Conservation (phyloP, 2,888 invertebrate genomes). For the Abrostola triplasia region DNA sequence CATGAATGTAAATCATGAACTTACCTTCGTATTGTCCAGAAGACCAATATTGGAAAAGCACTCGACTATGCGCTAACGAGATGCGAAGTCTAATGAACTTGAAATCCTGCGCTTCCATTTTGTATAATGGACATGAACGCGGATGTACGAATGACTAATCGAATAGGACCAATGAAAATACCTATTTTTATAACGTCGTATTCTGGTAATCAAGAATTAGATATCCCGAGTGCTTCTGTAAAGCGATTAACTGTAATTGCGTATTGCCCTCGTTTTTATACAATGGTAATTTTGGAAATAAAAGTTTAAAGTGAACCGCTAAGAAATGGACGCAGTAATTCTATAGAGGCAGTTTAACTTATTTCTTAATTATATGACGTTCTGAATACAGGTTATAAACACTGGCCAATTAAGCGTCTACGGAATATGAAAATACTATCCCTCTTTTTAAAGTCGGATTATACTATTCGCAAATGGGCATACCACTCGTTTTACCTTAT, state of each 20-base stretch:
- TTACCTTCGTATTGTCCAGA: conserved; percentile 68
- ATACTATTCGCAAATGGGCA: too few relatives aligned
- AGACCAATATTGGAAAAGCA: conserved; percentile 85
- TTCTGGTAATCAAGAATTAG: conserved; percentile 6
- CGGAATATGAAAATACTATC: too few relatives aligned
- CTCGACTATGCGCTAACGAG: conserved; percentile 84
- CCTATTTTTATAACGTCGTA: conserved; percentile 18
- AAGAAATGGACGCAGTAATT: conserved; percentile 14
- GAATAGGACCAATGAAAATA: conserved; percentile 16
- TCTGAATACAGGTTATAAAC: conserved; percentile 22
- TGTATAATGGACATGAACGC: conserved; percentile 79
- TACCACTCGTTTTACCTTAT: too few relatives aligned
- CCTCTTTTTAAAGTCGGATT: too few relatives aligned
- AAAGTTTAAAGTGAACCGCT: conserved; percentile 34
- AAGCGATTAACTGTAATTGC: conserved; percentile 19
- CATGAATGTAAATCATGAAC: conserved; percentile 58
- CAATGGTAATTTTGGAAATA: conserved; percentile 35
- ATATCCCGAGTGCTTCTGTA: conserved; percentile 9
- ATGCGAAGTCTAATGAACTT: conserved; percentile 85
- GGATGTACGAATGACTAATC: conserved; percentile 65
- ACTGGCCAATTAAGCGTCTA: conserved; percentile 10
- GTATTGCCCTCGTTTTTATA: conserved; percentile 34
- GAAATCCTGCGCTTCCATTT: conserved; percentile 85
- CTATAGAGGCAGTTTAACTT: background rate
- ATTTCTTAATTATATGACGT: conserved; percentile 29